Conservation (phyloP, 2,888 invertebrate species). For the Galeopsomyia nigrocyanea region DNA sequence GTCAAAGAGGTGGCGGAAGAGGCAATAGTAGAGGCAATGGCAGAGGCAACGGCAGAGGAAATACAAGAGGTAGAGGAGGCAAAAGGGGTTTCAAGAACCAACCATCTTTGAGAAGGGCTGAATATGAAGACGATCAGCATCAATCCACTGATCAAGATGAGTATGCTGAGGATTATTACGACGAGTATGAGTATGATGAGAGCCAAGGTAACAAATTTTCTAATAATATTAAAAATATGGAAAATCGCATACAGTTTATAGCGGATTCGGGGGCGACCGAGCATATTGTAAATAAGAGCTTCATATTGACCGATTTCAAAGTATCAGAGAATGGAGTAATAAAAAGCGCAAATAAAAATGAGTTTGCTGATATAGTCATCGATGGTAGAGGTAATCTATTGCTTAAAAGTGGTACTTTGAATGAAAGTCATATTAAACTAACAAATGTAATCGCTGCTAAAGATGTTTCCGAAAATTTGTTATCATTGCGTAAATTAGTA, state of each 20-base stretch:
- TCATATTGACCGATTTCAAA: conserved; percentile 6
- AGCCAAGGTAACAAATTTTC: neutral
- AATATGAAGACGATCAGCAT: neutral
- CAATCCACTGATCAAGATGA: neutral
- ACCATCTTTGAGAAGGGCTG: neutral
- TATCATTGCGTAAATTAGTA: conserved; percentile 1
- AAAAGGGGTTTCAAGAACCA: neutral
- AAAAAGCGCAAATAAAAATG: conserved; percentile 8
- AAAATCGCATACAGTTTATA: conserved; percentile 6
- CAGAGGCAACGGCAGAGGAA: conserved; percentile 4
- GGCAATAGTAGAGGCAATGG: too few species aligned
- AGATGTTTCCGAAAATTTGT: neutral
- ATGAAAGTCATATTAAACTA: neutral
- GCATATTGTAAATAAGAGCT: conserved; percentile 10
- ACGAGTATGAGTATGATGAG: neutral
- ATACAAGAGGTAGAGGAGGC: neutral
- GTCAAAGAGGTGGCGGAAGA: neutral
- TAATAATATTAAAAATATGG: neutral
- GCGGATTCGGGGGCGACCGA: conserved; percentile 19
- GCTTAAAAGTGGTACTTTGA: neutral
- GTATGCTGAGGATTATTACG: neutral
- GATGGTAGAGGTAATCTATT: conserved; percentile 12
- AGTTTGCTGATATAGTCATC: conserved; percentile 6
- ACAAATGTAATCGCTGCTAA: neutral
- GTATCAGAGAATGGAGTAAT: conserved; percentile 11